Evolutionary conservation across 2,888 invertebrate genomes (phyloP).

Genomic region (Caenorhabditis japonica): DNA sequence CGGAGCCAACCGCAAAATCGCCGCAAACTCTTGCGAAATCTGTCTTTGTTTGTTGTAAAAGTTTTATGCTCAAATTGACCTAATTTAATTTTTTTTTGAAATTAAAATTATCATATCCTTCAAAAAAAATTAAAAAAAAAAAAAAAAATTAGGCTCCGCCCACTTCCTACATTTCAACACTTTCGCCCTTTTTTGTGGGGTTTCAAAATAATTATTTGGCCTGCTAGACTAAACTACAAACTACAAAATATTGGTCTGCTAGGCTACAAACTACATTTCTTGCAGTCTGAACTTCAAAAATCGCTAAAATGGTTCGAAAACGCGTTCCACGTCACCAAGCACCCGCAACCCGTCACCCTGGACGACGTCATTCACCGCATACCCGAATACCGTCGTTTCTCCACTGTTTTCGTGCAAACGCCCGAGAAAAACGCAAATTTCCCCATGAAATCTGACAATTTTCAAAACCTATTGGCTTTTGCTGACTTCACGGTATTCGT

Average conservation of each 20-base stretch:
- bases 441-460: background rate
- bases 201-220: no score
- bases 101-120: no score
- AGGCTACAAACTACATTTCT: background rate
- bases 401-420: slow-evolving; percentile 26
- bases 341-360: background rate
- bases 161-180: no score
- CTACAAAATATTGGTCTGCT: background rate
- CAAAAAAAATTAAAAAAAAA: no score
- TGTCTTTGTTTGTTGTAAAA: no score
- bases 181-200: no score
- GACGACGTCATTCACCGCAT: slow-evolving; percentile 8
- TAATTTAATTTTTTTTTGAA: no score
- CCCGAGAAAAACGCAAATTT: slow-evolving; percentile 5
- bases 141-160: background rate
- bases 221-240: no score
- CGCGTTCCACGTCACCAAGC: slow-evolving; percentile 19
- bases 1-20: no score
- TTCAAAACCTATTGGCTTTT: slow-evolving; percentile 9
- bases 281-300: slow-evolving; percentile 28
- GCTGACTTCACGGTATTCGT: slow-evolving; percentile 32
- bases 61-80: no score
- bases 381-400: slow-evolving; percentile 33
- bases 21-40: no score
- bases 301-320: slow-evolving; percentile 39